Conservation (phyloP, 2,888 invertebrate species). For the Phyto melanocephala region DNA sequence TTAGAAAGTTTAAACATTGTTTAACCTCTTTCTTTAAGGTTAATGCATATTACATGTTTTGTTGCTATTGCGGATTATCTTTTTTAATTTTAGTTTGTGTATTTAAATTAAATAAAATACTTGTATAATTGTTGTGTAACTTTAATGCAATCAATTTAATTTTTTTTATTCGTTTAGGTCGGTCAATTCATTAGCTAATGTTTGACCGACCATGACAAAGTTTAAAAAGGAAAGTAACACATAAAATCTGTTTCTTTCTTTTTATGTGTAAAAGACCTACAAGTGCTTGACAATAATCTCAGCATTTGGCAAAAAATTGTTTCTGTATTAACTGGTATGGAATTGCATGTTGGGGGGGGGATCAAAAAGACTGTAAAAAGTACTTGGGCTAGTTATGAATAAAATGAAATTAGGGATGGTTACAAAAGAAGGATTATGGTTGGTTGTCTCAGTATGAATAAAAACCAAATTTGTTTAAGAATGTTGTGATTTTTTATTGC, state of each 20-base stretch:
- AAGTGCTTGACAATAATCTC: not conserved
- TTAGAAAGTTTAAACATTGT: not conserved
- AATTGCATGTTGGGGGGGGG: too few species aligned
- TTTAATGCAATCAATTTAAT: constrained; percentile 24
- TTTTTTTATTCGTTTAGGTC: not conserved
- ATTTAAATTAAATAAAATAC: not conserved
- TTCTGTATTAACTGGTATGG: too few species aligned
- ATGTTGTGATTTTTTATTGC: too few species aligned
- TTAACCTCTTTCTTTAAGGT: not conserved
- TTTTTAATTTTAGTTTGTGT: not conserved
- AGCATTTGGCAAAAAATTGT: not conserved
- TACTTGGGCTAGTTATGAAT: too few species aligned
- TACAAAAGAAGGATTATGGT: too few species aligned
- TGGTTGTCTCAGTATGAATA: too few species aligned
- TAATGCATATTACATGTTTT: not conserved
- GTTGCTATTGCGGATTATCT: not conserved
- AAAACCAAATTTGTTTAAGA: too few species aligned
- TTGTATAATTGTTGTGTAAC: not conserved
- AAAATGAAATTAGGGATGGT: too few species aligned
- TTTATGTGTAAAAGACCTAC: not conserved
- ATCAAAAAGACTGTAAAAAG: too few species aligned
- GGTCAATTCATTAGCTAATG: not conserved
- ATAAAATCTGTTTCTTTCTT: not conserved
- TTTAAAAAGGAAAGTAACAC: not conserved
- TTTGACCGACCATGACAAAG: not conserved